These are phyloP conservation scores for Drosophila stalkeri DNA, from an alignment of 2,888 invertebrate genomes.

Conservation along the genomic window DNA sequence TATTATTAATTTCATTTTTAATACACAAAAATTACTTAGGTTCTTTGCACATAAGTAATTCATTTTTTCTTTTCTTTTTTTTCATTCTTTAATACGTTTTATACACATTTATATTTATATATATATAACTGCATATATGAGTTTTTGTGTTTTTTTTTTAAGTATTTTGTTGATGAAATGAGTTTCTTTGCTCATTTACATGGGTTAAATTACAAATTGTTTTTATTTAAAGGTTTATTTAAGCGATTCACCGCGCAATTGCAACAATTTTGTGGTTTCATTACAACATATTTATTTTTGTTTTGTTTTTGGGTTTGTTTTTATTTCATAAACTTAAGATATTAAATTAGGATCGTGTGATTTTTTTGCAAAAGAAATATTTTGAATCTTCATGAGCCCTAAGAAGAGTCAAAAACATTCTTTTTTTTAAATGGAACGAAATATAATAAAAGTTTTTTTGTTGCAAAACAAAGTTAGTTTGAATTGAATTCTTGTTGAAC, in stretches of 20 bases:
- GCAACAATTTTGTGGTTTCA: slow-evolving; percentile 31
- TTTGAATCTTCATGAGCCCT: slow-evolving; percentile 84
- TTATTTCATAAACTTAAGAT: slow-evolving; percentile 22
- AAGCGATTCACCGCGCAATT: slow-evolving; percentile 49
- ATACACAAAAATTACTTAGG: slow-evolving; percentile 64
- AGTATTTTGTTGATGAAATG: slow-evolving; percentile 57
- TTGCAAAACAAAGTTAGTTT: slow-evolving; percentile 20
- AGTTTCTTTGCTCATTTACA: slow-evolving; percentile 31
- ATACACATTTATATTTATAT: slow-evolving; percentile 55
- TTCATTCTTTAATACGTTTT: slow-evolving; percentile 54
- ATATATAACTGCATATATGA: slow-evolving; percentile 76
- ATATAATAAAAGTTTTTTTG: slow-evolving; percentile 1
- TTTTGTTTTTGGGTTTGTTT: slow-evolving; percentile 24
- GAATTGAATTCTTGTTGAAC: slow-evolving; percentile 25
- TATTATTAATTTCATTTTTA: slow-evolving; percentile 58
- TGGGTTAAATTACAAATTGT: slow-evolving; percentile 64
- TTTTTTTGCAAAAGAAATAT: slow-evolving; percentile 74
- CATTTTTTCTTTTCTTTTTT: slow-evolving; percentile 18
- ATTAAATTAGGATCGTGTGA: slow-evolving; percentile 22
- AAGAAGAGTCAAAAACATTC: slow-evolving; percentile 79
- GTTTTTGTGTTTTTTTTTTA: slow-evolving; percentile 56
- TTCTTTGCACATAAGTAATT: slow-evolving; percentile 57
- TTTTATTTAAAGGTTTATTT: slow-evolving; percentile 38
- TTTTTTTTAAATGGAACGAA: slow-evolving; percentile 64
- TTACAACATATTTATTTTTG: slow-evolving; percentile 22